Percentiles rank a stretch among this genome's conserved stretches.
Conservation (phyloP, 2,888 invertebrate species). For the Glaucopsyche alexis region DNA sequence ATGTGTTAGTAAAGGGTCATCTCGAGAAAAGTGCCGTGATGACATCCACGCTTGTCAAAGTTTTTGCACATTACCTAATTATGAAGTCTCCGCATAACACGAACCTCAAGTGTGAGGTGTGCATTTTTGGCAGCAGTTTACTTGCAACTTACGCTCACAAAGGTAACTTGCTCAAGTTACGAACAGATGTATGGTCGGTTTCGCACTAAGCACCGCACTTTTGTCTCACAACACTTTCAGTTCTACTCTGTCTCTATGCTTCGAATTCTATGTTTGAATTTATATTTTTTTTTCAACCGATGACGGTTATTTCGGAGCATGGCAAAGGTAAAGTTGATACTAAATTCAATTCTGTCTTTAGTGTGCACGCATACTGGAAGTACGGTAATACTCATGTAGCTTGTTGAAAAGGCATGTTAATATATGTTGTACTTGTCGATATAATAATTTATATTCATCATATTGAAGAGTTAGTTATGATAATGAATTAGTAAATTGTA, state of each 20-base stretch:
- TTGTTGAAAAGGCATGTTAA: conserved; percentile 65
- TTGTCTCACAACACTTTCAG: conserved; percentile 56
- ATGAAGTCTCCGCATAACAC: conserved; percentile 25
- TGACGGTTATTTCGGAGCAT: conserved; percentile 59
- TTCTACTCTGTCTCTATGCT: conserved; percentile 58
- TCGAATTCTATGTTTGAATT: conserved; percentile 52
- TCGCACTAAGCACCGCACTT: conserved; percentile 64
- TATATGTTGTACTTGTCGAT: conserved; percentile 38
- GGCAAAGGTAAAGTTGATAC: conserved; percentile 67
- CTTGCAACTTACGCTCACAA: conserved; percentile 22
- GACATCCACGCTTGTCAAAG: conserved; percentile 29
- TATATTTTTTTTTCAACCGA: conserved; percentile 59
- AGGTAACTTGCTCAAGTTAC: conserved; percentile 21
- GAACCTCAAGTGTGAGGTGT: conserved; percentile 1
- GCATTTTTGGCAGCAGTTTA: conserved; percentile 1
- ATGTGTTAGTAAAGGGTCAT: conserved; percentile 37
- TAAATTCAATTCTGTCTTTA: conserved; percentile 70
- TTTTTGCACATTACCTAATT: conserved; percentile 27
- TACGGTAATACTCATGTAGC: conserved; percentile 69
- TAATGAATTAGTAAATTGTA: conserved; percentile 12
- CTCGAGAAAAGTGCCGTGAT: conserved; percentile 41
- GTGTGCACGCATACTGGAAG: conserved; percentile 75
- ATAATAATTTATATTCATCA: conserved; percentile 37
- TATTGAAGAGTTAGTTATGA: conserved; percentile 2
- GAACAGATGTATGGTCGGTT: conserved; percentile 37